Evolutionary conservation across 2,113 vertebrate genomes (phyloP).

Genomic region (rabbit (Oryctolagus cuniculus)): DNA sequence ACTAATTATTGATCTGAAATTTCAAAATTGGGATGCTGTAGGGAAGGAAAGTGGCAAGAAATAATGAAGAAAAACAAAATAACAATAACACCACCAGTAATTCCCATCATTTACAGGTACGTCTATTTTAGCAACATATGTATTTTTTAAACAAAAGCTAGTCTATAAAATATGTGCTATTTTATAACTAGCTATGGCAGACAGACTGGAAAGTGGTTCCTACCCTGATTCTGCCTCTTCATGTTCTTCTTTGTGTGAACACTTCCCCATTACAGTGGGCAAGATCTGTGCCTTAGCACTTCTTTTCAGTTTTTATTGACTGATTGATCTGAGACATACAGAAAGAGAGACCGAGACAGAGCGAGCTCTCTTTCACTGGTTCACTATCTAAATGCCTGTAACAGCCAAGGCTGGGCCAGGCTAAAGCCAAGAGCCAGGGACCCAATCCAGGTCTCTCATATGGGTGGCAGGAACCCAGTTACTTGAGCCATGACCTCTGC

Average conservation of each 20-base stretch:
- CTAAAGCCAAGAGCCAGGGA: too few relatives aligned
- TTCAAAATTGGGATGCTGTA: neutral
- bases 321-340: too few relatives aligned
- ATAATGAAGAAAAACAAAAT: slow-evolving; percentile 38
- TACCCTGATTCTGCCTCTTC: neutral
- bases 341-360: too few relatives aligned
- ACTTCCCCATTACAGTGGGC: neutral
- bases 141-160: slow-evolving; percentile 14
- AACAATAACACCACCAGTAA: neutral
- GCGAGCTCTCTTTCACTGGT: too few relatives aligned
- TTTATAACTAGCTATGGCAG: slow-evolving; percentile 44
- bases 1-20: slow-evolving; percentile 55
- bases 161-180: neutral
- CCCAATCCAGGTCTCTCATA: too few relatives aligned
- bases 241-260: neutral
- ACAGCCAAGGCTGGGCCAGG: too few relatives aligned
- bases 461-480: too few relatives aligned
- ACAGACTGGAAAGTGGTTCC: neutral
- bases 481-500: too few relatives aligned
- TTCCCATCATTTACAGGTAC: neutral
- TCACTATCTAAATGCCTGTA: too few relatives aligned
- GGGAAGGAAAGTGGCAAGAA: neutral
- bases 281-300: too few relatives aligned
- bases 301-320: too few relatives aligned
- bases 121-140: neutral